These are phyloP conservation scores for Papilio demoleus DNA, from an alignment of 2,888 invertebrate species.

Conservation along the genomic window DNA sequence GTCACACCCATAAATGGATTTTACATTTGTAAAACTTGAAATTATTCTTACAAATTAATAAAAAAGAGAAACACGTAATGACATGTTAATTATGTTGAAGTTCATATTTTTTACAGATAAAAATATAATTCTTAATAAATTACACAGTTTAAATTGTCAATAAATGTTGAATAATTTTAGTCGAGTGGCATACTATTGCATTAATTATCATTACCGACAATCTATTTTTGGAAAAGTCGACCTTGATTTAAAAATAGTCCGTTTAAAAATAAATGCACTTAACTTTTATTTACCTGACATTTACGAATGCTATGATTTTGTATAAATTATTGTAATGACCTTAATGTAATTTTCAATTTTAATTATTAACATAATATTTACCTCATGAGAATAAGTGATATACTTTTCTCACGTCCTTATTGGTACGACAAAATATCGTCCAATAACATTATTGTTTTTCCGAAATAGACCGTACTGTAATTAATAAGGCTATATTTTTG, in stretches of 20 bases:
- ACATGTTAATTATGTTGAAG: neutral
- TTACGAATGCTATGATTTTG: neutral
- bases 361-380: too few relatives aligned
- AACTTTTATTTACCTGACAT: slow-evolving; percentile 1
- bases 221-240: neutral
- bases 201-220: neutral
- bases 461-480: slow-evolving; percentile 55
- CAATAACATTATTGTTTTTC: slow-evolving; percentile 66
- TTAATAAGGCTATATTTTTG: slow-evolving; percentile 55
- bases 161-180: slow-evolving; percentile 2
- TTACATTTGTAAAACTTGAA: neutral
- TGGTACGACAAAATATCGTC: slow-evolving; percentile 82
- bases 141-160: neutral
- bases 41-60: neutral
- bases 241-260: neutral
- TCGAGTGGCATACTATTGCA: neutral
- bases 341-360: neutral
- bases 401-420: slow-evolving; percentile 83
- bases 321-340: neutral
- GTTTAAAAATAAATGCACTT: neutral
- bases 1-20: neutral
- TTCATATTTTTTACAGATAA: neutral
- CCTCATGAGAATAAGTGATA: slow-evolving; percentile 84
- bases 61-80: neutral
- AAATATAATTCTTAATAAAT: neutral